Evolutionary conservation across 2,888 invertebrate genomes (phyloP), one percentile per base, ranked within the genome.

Genomic region (Hofmannophila pseudospretella): DNA sequence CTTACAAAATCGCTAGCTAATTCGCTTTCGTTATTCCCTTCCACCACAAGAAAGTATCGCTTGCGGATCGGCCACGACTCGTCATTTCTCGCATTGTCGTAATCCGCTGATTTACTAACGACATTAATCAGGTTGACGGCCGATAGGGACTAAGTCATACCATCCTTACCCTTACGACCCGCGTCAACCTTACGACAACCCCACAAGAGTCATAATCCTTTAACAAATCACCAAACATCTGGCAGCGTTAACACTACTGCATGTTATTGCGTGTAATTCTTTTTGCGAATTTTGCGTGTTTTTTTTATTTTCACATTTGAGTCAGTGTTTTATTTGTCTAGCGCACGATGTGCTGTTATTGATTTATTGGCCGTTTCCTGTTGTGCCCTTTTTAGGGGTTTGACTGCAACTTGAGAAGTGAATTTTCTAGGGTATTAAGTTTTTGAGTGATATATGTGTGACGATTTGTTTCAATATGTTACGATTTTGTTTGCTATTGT

Each of bases 31-130:
- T 41, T 27, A 4, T 35, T n/a, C 11, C 5, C 51, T 64, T 62
- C 35, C 9, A 46, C 55, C 66, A 54, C 38, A 43, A 42, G 41
- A 46, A 44, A 66, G 70, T 68, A 68, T 68, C 65, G 72, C 69
- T 66, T 70, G 73, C 79, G 78, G 76, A 75, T 77, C 79, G 68
- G 77, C 71, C 80, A 74, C 82, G 81, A 76, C 82, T 86, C 85
- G 85, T 86, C 85, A 86, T 85, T 85, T 84, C 85, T 84, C 84
- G 81, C 82, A 85, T 86, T 86, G 85, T 85, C 84, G 85, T 86
- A 86, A 85, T 86, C 86, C 86, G 76, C 77, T 86, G 86, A 86
- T 86, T 85, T 86, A 86, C 84, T 81, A 77, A 78, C 79, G 70
- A 75, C 85, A 86, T 86, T 85, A 84, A 86, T 86, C 86, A 86